These are phyloP conservation scores for Smutsia temminckii DNA, from an alignment of 2,797 vertebrate genomes.

Conservation along the genomic window DNA sequence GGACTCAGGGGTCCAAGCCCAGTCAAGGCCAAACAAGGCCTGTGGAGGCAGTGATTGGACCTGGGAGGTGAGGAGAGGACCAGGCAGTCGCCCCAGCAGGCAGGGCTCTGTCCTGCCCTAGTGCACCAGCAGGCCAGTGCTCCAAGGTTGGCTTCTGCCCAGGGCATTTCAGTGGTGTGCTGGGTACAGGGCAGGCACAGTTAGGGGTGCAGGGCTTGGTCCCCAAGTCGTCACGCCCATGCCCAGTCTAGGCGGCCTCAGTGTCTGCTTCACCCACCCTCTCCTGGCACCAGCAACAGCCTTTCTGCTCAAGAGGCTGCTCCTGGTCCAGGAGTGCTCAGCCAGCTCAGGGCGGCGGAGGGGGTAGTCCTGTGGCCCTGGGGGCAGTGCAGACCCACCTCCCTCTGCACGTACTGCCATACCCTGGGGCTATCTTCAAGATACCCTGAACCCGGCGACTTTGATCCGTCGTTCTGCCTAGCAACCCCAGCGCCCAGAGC, in stretches of 20 bases:
- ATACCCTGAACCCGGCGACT: background rate
- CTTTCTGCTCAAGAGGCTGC: background rate
- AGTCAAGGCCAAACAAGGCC: background rate
- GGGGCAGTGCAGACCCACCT: background rate
- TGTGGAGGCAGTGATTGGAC: background rate
- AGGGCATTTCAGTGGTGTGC: fast-evolving
- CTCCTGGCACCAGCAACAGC: background rate
- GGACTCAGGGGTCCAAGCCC: background rate
- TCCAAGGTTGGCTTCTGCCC: background rate
- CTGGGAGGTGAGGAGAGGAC: background rate
- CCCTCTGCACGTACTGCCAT: background rate
- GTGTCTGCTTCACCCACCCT: background rate
- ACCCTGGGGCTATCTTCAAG: background rate
- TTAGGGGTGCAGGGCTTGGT: fast-evolving
- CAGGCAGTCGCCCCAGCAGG: fast-evolving
- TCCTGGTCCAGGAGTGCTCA: background rate
- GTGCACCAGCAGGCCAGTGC: background rate
- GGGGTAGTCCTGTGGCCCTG: background rate
- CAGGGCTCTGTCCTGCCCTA: background rate
- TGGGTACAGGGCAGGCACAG: background rate
- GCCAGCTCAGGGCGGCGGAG: no score
- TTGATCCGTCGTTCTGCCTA: background rate
- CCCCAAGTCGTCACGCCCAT: background rate
- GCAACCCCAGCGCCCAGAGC: background rate
- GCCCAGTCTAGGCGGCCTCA: background rate